Base-by-base conservation (phyloP, 2,797 vertebrate species). In the Triplophysa yarkandensis region DNA sequence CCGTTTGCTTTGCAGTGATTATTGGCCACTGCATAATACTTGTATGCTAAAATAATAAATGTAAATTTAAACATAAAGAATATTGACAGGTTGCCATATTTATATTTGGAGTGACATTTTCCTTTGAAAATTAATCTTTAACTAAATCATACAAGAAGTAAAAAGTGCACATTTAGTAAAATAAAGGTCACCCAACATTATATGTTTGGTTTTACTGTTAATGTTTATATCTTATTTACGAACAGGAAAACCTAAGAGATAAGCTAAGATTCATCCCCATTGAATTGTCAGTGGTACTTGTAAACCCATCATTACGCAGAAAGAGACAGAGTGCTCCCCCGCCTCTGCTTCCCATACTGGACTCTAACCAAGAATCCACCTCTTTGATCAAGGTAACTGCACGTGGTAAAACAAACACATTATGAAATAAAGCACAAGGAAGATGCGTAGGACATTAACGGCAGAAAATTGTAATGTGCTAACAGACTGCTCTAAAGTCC, bases 181-280 rank as follows among this genome's bases (percentile, higher is more conserved):
- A 17, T 17, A 17, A 48, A 14, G 21, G 48, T 9, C 17, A 30
- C 46, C 28, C 19, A 50, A 60, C 9, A 34, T 27, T 27, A n/a
- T 5, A n/a, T 62, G 16, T 60, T 14, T 60, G 32, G 25, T 5
- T 44, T 32, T 61, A n/a, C 3, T 71, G 61, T 34, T 65, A 52
- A 27, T 60, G 4, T 6, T 34, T 27, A 52, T 39, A 25, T 61
- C 0, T 57, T 44, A 2, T 46, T 9, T 69, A 16, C 57, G 2
- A 75, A 13, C 71, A 98, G 96, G 95, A 96, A 10, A 93, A 89
- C 70, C 93, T 98, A 74, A 91, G 86, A 88, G 96, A 99, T 85
- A 98, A 96, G 81, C 89, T 98, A 57, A 92, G 79, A 0, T 94
- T 93, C 9, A 94, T 99, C 81, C 93, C 95, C 34, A 39, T 99